Base-by-base conservation (phyloP, 2,888 invertebrate genomes). In the Yponomeuta cagnagella region DNA sequence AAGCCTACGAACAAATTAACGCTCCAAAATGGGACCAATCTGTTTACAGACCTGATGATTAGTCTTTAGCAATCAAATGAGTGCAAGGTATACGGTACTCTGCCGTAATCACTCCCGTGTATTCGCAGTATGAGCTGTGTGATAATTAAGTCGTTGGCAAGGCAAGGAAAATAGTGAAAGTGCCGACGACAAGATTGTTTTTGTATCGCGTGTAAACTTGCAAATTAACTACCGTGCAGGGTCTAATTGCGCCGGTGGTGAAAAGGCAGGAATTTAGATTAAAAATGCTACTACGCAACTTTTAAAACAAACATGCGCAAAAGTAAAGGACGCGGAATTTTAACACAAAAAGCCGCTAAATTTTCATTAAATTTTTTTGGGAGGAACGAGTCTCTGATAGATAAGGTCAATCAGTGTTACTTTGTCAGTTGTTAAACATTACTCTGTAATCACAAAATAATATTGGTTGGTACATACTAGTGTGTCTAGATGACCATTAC, bases 191-290 rank as follows among this genome's bases (percentile, higher is more conserved):
- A 15, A 10, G 33, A 65, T 43, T 43, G 48, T 68, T 68, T 68
- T 68, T 48, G 37, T 68, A 68, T 23, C 68, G 68, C 68, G 68
- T 68, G 68, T 68, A 15, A 48, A 48, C 68, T 68, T 68, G 68
- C 15, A 68, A 68, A 68, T 48, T 68, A 68, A 68, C 43, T 48
- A 48, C 48, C 48, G 68, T 43, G 23, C 68, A 23, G 43, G 43
- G 65, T 65, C 65, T 68, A 67, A 67, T 67, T 68, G 68, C 68
- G 37, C 37, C 48, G 37, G 43, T 30, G 63, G 37, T 37, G 66
- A 31, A 12, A 48, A 48, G 68, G 33, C 10, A 43, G n/a, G 68
- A 68, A 68, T 68, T 33, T 68, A 68, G 23, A 68, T 68, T 1
- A 48, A 43, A 48, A 68, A 68, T 68, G 23, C 23, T 23, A 68